These are phyloP conservation scores for Ariolimax columbianus DNA, from an alignment of 2,888 invertebrate species.

Conservation along the genomic window DNA sequence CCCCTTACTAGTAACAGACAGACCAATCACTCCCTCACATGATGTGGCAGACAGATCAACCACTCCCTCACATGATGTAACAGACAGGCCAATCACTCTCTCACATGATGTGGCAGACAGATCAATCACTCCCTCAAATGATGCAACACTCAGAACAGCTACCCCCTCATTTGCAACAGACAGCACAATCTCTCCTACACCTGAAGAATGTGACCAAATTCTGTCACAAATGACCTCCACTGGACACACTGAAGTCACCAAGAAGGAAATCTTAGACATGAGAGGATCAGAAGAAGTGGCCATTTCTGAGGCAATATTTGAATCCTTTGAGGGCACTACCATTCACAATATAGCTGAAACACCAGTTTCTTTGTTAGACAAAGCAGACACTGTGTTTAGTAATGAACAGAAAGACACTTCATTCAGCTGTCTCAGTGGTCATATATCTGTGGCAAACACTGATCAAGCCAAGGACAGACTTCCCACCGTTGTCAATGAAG, in stretches of 20 bases:
- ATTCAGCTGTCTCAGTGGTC: neutral
- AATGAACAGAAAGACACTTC: neutral
- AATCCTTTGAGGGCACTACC: constrained; percentile 74
- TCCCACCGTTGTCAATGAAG: constrained; percentile 50
- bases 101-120: no score
- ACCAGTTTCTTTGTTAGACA: constrained; percentile 53
- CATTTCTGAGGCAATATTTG: constrained; percentile 86
- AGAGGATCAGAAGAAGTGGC: constrained; percentile 91
- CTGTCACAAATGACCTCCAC: constrained; percentile 88
- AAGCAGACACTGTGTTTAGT: constrained; percentile 55
- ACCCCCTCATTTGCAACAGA: no score
- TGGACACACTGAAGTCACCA: constrained; percentile 87
- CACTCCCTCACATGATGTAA: no score
- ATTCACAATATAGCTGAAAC: constrained; percentile 52
- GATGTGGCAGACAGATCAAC: no score
- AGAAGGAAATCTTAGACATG: constrained; percentile 90
- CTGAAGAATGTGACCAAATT: constrained; percentile 65
- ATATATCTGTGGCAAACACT: neutral
- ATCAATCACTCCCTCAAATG: no score
- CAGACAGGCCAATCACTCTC: no score
- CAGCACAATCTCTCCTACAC: neutral
- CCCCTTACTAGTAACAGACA: no score
- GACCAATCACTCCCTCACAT: no score
- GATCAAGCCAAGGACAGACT: neutral
- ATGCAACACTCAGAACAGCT: no score